Base-by-base conservation (phyloP, 1,140 invertebrate species). In the Drosophila mayri region DNA sequence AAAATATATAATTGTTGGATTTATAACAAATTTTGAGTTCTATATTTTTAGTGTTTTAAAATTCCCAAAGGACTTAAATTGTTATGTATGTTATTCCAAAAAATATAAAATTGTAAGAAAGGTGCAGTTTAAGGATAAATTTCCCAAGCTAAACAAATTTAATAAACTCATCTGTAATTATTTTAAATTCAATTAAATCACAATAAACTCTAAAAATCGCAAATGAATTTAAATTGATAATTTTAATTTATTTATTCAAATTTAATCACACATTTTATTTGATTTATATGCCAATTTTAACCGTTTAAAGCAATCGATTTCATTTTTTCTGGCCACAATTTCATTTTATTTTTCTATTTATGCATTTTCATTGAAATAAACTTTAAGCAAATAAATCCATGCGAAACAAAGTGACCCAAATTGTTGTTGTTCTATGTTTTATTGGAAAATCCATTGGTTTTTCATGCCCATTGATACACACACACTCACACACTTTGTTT, bases 391-490 rank as follows among this genome's bases (percentile, higher is more conserved):
- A 70, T 43, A 54, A 46, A 68, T 57, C 32, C 25, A 28, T 25
- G 10, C 12, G 10, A n/a, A 47, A n/a, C 28, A 11, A 14, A 40
- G 43, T 72, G 68, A 71, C 65, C 52, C 37, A 54, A 28, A 32
- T 65, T 68, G 37, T 67, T 66, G 32, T 37, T 50, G 28, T 32
- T 50, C 10, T 50, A n/a, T 30, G 46, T 16, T 66, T 66, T 66
- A 62, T 62, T 62, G 38, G 10, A 16, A 28, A 25, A 18, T 37
- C 35, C 46, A 1, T 16, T 35, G 35, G 37, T 65, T 67, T 67
- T 63, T 28, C 61, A 37, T 18, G 52, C 28, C 68, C 66, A 63
- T 62, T 74, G 57, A 74, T 74, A 74, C 68, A 40, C 71, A 46
- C 38, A 0, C 20, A 14, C 65, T 28, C 35, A 14, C 50, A 71